Evolutionary conservation across 30 jellyfish, hydroid and myxozoan species (phyloP), one percentile per base, ranked within the genome.

Genomic region (Aurelia sp.): DNA sequence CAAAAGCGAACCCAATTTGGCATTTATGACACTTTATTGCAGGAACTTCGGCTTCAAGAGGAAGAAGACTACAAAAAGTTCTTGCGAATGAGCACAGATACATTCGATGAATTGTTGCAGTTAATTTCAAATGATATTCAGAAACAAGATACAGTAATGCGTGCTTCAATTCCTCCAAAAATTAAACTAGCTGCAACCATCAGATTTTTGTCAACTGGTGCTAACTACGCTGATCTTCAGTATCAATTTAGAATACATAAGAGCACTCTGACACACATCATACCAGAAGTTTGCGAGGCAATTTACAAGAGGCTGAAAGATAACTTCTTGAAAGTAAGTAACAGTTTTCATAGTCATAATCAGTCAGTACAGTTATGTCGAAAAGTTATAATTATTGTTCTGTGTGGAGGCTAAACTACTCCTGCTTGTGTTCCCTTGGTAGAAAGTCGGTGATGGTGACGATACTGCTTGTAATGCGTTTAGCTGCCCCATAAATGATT

Each of bases 281-380:
- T 80, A 9, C 90, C 88, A 24, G 90, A 80, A 61, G 90, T 80
- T 11, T 80, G 90, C 41, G 88, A 80, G 20, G 90, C 85, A 12
- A 63, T 80, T 8, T 80, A 80, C 51, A 64, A 7, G 5, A 64
- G 67, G 15, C 18, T 80, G 71, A 31, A 41, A 48, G 71, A 47
- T 20, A 61, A 80, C 8, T 40, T 21, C 47, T 24, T 80, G 70
- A 80, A 63, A 41, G 84, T 80, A 65, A 63, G 58, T 9, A 12
- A 13, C 10, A n/a, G 12, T 38, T n/a, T 38, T 51, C 27, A 71
- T 13, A 65, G 11, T 65, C 19, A 10, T 10, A 71, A 13, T 13
- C 13, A 11, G 19, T 10, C 31, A 71, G 31, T 10, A 13, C 11
- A 71, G n/a, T 19, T 10, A 35, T 71, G 15, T 15, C 21, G 13